Evolutionary conservation across 2,888 invertebrate genomes (phyloP), one percentile per base, ranked within the genome.

Genomic region (Mylabris sibirica): DNA sequence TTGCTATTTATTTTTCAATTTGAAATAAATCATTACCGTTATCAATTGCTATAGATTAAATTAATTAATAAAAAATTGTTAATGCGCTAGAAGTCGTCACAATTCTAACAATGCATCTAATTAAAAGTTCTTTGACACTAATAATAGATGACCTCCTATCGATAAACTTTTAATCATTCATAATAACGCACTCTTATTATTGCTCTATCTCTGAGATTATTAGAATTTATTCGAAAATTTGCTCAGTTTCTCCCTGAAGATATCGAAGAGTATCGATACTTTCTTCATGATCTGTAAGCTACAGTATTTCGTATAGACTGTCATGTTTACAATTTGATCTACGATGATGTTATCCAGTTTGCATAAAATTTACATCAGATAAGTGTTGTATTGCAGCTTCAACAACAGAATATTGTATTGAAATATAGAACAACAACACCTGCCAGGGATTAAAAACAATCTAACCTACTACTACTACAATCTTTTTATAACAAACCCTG

Each of bases 331-430:
- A 44, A 44, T 44, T n/a, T 44, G 17, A 44, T 44, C 3, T 44
- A 44, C 5, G 9, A 1, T 20, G 49, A 20, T 49, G 11, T 8
- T 20, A 9, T 49, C 11, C n/a, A 57, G 24, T 57, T 24, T 9
- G 8, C 24, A 57, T 57, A 12, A 57, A 57, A 57, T 57, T 57
- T 57, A 57, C 57, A 57, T 57, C 14, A 11, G 57, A 57, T 57
- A 57, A 57, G 57, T 24, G 24, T 8, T 3, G 4, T 49, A 8
- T 49, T 49, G 49, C n/a, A 20, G 11, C 4, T 57, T 57, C 17
- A 53, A 22, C 22, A 22, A 53, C 41, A 6, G 20, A n/a, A 49
- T 49, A 49, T n/a, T 3, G 2, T 24, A 12, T 57, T 57, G 12
- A 3, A 24, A 24, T 24, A 14, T 20, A 20, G 8, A 49, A 2